Evolutionary conservation across 92 coral and sea anemone genomes (phyloP).

Genomic region (Muricea muricata): DNA sequence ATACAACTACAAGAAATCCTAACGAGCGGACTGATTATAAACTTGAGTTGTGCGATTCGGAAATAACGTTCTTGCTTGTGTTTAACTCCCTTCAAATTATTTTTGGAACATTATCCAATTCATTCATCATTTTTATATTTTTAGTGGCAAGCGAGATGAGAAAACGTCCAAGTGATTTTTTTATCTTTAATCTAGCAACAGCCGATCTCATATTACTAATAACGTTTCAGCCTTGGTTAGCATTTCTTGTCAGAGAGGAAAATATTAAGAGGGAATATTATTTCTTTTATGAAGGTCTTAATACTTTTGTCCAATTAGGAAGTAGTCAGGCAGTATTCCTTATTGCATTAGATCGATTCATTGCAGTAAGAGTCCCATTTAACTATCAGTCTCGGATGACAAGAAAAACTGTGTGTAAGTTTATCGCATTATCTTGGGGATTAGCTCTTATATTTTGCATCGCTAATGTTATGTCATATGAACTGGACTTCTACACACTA

Average conservation of each 20-base stretch:
- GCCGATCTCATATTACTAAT: neutral
- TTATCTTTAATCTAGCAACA: neutral
- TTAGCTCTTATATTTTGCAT: neutral
- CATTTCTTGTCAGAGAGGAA: neutral
- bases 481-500: neutral
- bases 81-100: neutral
- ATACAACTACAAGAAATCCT: neutral
- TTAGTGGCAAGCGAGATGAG: neutral
- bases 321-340: constrained; percentile 4
- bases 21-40: neutral
- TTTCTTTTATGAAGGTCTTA: neutral
- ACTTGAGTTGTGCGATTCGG: neutral
- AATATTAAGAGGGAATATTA: neutral
- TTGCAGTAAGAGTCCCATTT: constrained; percentile 17
- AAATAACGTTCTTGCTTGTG: neutral
- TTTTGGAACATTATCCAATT: neutral
- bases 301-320: neutral
- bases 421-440: neutral
- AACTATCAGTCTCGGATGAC: neutral
- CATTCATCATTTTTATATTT: neutral
- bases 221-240: neutral
- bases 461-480: neutral
- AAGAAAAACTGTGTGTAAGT: neutral
- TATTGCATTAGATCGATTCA: constrained; percentile 10
- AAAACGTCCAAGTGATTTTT: constrained; percentile 7